Percentiles rank a stretch among this genome's conserved stretches.
Conservation (phyloP, 1,140 invertebrate species). For the Drosophila melanica region DNA sequence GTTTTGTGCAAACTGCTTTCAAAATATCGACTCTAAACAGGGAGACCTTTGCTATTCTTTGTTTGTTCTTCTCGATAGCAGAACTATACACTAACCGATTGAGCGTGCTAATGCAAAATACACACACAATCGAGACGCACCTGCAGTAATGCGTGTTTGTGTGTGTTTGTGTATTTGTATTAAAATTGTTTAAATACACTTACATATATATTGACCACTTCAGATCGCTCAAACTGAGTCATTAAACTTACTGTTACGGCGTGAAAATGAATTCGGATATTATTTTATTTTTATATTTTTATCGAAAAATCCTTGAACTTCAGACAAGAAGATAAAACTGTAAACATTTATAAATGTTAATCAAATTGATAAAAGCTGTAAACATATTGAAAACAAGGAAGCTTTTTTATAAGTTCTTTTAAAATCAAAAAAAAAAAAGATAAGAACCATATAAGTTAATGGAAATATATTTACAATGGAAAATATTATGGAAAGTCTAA, state of each 20-base stretch:
- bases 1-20: constrained; percentile 6
- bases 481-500: neutral
- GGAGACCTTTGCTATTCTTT: constrained; percentile 4
- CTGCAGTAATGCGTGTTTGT: constrained; percentile 8
- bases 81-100: constrained; percentile 9
- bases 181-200: constrained; percentile 24
- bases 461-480: constrained; percentile 5
- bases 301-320: neutral
- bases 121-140: constrained; percentile 13
- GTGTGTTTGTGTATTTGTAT: neutral
- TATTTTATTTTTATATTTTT: neutral
- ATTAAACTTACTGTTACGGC: constrained; percentile 2
- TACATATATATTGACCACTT: constrained; percentile 31
- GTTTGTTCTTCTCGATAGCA: constrained; percentile 17
- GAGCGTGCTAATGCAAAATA: constrained; percentile 40
- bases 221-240: constrained; percentile 10
- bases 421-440: neutral
- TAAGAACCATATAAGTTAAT: neutral
- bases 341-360: neutral
- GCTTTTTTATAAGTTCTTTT: too few species aligned
- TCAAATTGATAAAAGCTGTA: too few species aligned
- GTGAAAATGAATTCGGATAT: constrained; percentile 6
- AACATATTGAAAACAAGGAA: too few species aligned
- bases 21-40: neutral
- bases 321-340: neutral